phyloP scores from a whole-genome alignment of 1,140 invertebrate species.

The Papilio helenus region DNA sequence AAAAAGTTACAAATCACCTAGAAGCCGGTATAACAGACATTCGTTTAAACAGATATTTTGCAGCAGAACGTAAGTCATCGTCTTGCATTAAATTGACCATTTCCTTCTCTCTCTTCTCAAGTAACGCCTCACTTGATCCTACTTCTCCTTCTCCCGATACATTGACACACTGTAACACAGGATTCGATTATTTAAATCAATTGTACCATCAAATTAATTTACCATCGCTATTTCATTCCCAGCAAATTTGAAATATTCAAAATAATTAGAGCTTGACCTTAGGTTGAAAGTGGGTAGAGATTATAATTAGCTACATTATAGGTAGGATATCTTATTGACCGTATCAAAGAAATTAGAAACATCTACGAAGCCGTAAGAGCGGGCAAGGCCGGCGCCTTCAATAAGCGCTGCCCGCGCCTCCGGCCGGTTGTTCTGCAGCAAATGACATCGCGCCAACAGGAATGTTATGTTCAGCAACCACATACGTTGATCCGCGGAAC shows the following conservation, averaged over 20 bases:
- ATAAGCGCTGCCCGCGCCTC: conserved; percentile 67
- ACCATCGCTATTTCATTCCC: no score
- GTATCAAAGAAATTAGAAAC: conserved; percentile 73
- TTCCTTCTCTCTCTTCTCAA: conserved; percentile 67
- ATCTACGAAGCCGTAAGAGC: conserved; percentile 57
- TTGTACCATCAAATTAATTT: no score
- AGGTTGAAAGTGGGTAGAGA: no score
- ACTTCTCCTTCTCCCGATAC: conserved; percentile 70
- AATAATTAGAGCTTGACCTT: neutral
- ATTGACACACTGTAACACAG: conserved; percentile 61
- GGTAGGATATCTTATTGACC: conserved; percentile 43
- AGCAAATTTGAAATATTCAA: no score
- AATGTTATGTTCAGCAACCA: conserved; percentile 72
- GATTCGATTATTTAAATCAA: neutral
- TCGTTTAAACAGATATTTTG: conserved; percentile 66
- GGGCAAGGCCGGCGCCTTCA: conserved; percentile 63
- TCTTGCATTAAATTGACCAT: conserved; percentile 75
- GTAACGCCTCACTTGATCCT: conserved; percentile 50
- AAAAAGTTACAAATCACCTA: conserved; percentile 52
- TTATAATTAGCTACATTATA: neutral
- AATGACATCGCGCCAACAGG: conserved; percentile 68
- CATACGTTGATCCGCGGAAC: conserved; percentile 54
- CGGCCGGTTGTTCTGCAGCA: conserved; percentile 72
- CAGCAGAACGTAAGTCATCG: conserved; percentile 63
- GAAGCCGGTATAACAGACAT: conserved; percentile 72